phyloP scores from a whole-genome alignment of 2,888 invertebrate species.

The Cataglyphis altisquamis region DNA sequence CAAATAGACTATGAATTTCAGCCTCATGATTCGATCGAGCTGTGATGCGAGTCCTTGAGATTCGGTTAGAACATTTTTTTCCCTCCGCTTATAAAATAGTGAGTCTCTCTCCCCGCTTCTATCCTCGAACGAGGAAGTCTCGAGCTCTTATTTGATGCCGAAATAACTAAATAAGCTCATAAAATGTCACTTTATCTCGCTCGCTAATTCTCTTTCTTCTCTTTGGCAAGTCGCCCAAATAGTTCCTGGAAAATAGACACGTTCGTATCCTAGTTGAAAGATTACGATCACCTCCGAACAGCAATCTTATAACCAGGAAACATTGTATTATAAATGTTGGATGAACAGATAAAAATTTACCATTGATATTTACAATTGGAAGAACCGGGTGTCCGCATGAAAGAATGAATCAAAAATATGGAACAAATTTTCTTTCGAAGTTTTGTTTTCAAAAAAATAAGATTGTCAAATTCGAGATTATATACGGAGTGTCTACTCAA shows the following conservation, averaged over 20 bases:
- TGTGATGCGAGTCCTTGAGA: not conserved
- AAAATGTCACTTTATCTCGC: not conserved
- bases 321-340: not conserved
- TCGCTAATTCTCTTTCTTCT: not conserved
- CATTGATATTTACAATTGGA: not conserved
- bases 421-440: not conserved
- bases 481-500: too few relatives aligned
- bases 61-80: not conserved
- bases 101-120: not conserved
- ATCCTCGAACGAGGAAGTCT: not conserved
- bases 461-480: not conserved
- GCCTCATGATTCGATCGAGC: not conserved
- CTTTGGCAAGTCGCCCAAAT: not conserved
- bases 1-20: not conserved
- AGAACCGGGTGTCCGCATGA: not conserved
- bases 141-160: not conserved
- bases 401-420: not conserved
- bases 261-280: not conserved
- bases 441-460: not conserved
- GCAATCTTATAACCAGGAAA: not conserved
- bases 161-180: not conserved
- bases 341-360: not conserved
- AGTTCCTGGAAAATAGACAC: not conserved
- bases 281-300: not conserved
- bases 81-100: not conserved